A percentile compares a stretch with the other conserved stretches of the same genome.
Conservation (phyloP, 2,888 invertebrate species). For the Agrotis clavis region DNA sequence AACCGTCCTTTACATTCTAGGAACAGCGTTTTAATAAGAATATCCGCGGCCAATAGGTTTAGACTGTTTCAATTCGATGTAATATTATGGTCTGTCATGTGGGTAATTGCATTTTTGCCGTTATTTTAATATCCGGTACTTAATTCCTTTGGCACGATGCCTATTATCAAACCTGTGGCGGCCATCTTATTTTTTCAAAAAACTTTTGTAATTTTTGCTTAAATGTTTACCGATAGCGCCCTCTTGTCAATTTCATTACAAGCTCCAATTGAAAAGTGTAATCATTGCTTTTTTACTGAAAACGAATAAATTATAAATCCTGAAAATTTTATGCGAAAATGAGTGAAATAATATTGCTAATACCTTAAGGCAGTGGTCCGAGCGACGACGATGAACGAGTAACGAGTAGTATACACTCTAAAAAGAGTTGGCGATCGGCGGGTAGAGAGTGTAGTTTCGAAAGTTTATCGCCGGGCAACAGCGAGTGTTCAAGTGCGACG, state of each 20-base stretch:
- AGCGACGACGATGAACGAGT: too few relatives aligned
- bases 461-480: too few relatives aligned
- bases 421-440: too few relatives aligned
- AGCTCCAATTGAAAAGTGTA: not conserved
- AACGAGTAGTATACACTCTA: too few relatives aligned
- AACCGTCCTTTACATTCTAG: conserved; percentile 2
- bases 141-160: too few relatives aligned
- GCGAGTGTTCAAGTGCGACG: too few relatives aligned
- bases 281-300: not conserved
- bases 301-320: not conserved
- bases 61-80: conserved; percentile 1
- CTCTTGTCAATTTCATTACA: not conserved
- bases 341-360: not conserved
- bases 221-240: not conserved
- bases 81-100: not conserved
- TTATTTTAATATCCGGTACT: not conserved
- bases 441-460: too few relatives aligned
- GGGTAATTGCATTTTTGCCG: not conserved
- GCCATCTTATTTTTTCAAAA: too few relatives aligned
- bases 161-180: too few relatives aligned
- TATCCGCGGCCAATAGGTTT: not conserved
- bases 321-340: conserved; percentile 3
- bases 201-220: too few relatives aligned
- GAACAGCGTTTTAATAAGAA: conserved; percentile 10
- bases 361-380: too few relatives aligned